A percentile compares a stretch with the other conserved stretches of the same genome.
phyloP scores from a whole-genome alignment of 2,797 vertebrate species.

The Syndactyla subalaris region DNA sequence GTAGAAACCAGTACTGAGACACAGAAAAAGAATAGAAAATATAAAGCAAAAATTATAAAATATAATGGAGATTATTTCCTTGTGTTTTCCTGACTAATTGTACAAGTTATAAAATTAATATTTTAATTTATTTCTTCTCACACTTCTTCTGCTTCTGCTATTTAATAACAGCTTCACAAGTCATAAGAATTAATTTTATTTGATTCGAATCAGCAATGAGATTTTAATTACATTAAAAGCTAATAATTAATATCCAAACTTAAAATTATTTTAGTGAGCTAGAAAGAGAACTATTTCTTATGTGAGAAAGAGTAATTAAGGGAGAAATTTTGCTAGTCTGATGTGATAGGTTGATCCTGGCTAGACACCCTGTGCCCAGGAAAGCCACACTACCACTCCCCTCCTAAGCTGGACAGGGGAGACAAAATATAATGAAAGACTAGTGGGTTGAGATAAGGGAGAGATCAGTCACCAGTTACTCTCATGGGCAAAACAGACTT shows the following conservation, averaged over 20 bases:
- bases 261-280: background rate
- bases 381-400: background rate
- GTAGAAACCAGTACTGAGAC: background rate
- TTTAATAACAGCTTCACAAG: constrained; percentile 4
- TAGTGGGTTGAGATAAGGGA: background rate
- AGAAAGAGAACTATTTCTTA: background rate
- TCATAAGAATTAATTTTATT: background rate
- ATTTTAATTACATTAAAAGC: background rate
- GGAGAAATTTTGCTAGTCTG: background rate
- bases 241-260: background rate
- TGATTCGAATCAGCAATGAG: background rate
- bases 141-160: constrained; percentile 4
- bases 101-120: background rate
- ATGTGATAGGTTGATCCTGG: background rate
- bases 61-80: background rate
- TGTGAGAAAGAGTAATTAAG: background rate
- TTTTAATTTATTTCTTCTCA: background rate
- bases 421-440: background rate
- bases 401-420: background rate
- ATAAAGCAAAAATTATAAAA: background rate
- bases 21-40: background rate
- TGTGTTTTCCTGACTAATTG: background rate
- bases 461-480: background rate
- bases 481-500: background rate
- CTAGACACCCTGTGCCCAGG: background rate